Evolutionary conservation across 2,888 invertebrate genomes (phyloP), one percentile per base, ranked within the genome.

Genomic region (Meliscaeva auricollis): DNA sequence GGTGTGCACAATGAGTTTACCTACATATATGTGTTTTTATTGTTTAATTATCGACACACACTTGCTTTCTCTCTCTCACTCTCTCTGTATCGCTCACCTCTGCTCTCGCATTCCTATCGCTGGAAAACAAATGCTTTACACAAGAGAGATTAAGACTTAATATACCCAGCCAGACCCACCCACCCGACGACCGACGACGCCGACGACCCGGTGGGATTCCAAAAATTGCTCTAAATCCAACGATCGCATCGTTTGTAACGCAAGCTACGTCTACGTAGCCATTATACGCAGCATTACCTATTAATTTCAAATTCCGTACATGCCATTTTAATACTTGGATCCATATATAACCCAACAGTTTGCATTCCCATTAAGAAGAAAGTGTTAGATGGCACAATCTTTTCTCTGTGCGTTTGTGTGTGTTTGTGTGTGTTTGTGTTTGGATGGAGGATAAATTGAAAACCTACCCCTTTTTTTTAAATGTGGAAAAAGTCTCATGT

Each of bases 301-400:
- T 69, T 56, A 48, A 38, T 58, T 48, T 58, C 48, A 60, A 72
- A 72, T 72, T 13, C 72, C 22, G 22, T 60, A 50, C 58, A 72
- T 72, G 48, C 58, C 72, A 38, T 22, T 60, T 72, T 72, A 50
- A 60, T 72, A 48, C 48, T 58, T 38, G 48, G 26, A 35, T 48
- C 58, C 58, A 72, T 72, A 72, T 50, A 72, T 72, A 60, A 72
- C 52, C 60, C 35, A 58, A 72, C 58, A 60, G 15, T 70, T 70
- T 56, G n/a, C 46, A 56, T 56, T 32, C 15, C 52, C 22, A 13
- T 22, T 5, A 50, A 50, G 50, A 22, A 22, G 13, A 13, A 13
- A 4, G 22, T 22, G 26, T 22, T 26, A 52, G 26, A 52, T 6
- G 48, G 50, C 6, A 22, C 8, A 26, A 26, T 11, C 35, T 35